Evolutionary conservation across 2,113 vertebrate genomes (phyloP), one percentile per base, ranked within the genome.

Genomic region (Oriolus oriolus): DNA sequence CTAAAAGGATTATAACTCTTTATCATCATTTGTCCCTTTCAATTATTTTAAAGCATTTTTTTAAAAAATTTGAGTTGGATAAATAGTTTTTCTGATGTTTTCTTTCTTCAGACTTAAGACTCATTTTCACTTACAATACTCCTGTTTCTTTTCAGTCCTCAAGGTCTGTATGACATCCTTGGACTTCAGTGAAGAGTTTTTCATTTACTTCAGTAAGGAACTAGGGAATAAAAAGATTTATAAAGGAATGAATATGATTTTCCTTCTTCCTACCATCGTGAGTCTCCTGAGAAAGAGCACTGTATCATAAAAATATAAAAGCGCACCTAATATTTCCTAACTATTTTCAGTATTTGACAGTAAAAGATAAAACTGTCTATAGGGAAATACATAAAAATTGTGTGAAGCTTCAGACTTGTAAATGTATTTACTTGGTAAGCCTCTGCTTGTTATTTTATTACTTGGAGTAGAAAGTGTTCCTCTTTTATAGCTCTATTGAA

Each of bases 391-490:
- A 79, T 69, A 63, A 80, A 80, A 90, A 56, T 8, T 39, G 10
- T 20, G 30, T 45, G 28, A 35, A 35, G 20, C 27, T 60, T 89
- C 44, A 54, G 28, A 50, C 35, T 82, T 91, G 39, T 89, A 90
- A 96, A 94, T 42, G 21, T 77, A 73, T 95, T 97, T 94, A 95
- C 37, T 52, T 63, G 52, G 71, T 82, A 69, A 94, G 50, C 35
- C 83, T 87, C 85, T 90, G 44, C 28, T 91, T 45, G 21, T 84
- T 92, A 75, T 87, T 95, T 96, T 87, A 92, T 93, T 93, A 75
- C 21, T 42, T 18, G 49, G 37, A 88, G 35, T 47, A 88, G 90
- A 75, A 83, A 95, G 33, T 15, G 6, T 80, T 37, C 56, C 30
- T 89, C 26, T 49, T 88, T 95, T 84, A 96, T 60, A 85, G 76